Evolutionary conservation across 2,797 vertebrate genomes (phyloP).

Genomic region (Microctenopoma stevenorrisi): DNA sequence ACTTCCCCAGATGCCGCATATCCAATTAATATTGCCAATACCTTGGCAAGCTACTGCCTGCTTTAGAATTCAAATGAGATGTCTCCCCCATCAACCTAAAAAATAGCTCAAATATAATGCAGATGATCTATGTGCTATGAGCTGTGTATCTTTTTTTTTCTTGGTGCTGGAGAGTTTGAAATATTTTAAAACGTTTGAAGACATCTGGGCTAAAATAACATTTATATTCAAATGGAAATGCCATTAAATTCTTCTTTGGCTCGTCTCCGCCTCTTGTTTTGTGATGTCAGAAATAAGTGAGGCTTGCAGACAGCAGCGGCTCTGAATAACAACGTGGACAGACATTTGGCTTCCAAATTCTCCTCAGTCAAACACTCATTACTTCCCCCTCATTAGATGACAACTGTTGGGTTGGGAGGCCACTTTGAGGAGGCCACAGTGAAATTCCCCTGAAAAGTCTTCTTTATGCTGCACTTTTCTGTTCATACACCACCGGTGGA

Average conservation of each 20-base stretch:
- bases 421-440: conserved; percentile 48
- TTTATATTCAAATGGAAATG: conserved; percentile 84
- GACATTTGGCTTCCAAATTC: conserved; percentile 82
- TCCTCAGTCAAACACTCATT: conserved; percentile 76
- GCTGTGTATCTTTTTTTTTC: conserved; percentile 36
- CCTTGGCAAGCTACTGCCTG: conserved; percentile 54
- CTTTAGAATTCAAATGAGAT: conserved; percentile 73
- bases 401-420: conserved; percentile 75
- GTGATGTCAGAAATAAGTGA: conserved; percentile 74
- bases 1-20: conserved; percentile 60
- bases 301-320: conserved; percentile 60
- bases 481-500: conserved; percentile 12
- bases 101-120: conserved; percentile 48
- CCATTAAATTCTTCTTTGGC: conserved; percentile 72
- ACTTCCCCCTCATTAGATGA: conserved; percentile 85
- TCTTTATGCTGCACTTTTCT: conserved; percentile 39
- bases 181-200: conserved; percentile 66
- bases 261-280: conserved; percentile 76
- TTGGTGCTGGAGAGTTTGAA: conserved; percentile 54
- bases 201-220: conserved; percentile 75
- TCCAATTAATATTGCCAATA: conserved; percentile 77
- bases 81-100: conserved; percentile 42
- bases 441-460: conserved; percentile 49
- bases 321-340: conserved; percentile 82
- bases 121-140: conserved; percentile 51